Evolutionary conservation across 2,888 invertebrate species (phyloP).

Genomic region (Heterodera filipjevi): DNA sequence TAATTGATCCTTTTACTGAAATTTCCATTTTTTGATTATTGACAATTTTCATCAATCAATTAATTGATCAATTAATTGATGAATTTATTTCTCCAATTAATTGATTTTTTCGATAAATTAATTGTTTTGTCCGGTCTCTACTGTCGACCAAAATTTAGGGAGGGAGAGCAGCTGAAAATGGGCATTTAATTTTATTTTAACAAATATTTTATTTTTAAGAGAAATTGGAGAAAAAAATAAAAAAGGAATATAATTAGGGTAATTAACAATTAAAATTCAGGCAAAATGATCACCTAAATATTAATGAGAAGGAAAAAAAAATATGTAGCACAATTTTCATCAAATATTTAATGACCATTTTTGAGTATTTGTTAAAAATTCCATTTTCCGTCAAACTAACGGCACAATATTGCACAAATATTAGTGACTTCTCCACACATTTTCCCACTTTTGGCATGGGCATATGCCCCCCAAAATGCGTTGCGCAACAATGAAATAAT

Average conservation of each 20-base stretch:
- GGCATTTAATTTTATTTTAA: not conserved
- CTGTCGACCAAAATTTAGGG: conserved; percentile 20
- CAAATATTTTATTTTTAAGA: no score
- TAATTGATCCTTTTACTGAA: no score
- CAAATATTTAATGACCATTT: not conserved
- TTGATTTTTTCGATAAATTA: no score
- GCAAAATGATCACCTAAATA: not conserved
- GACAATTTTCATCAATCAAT: no score
- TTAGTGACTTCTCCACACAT: not conserved
- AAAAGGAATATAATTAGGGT: not conserved
- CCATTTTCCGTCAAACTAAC: not conserved
- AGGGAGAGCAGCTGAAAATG: conserved; percentile 23
- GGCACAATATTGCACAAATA: not conserved
- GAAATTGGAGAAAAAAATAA: not conserved
- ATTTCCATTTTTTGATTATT: no score
- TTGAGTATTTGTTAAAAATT: not conserved
- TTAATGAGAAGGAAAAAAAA: not conserved
- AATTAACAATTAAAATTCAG: not conserved
- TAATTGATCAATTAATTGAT: no score
- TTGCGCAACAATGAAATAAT: conserved; percentile 16
- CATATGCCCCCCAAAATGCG: not conserved
- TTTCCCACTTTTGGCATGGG: not conserved
- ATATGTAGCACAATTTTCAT: not conserved
- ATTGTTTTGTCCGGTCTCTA: no score
- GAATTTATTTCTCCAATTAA: no score